phyloP scores from a whole-genome alignment of 2,113 vertebrate genomes.

The Petrocephalus zakoni region DNA sequence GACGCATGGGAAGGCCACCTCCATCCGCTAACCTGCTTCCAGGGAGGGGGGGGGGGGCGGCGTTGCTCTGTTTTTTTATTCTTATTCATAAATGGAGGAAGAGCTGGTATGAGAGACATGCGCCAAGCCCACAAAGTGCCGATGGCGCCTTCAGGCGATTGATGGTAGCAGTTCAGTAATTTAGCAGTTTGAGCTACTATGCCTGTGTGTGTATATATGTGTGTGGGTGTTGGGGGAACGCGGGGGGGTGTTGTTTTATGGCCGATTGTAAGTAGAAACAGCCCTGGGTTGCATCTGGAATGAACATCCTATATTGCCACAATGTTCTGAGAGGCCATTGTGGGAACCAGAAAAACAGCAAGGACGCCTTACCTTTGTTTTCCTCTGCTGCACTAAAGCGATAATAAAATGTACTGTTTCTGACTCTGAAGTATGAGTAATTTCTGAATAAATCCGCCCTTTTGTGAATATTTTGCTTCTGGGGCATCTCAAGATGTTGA shows the following conservation, averaged over 20 bases:
- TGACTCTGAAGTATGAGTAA: constrained; percentile 20
- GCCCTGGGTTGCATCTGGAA: constrained; percentile 20
- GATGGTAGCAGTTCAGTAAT: constrained; percentile 16
- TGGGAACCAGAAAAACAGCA: neutral
- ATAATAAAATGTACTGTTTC: constrained; percentile 23
- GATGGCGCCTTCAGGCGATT: constrained; percentile 12
- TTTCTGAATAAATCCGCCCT: constrained; percentile 24
- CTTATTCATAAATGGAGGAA: neutral
- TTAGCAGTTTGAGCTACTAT: constrained; percentile 1
- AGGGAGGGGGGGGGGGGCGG: neutral
- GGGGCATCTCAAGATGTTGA: constrained; percentile 26
- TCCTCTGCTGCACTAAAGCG: constrained; percentile 9
- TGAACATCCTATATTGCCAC: neutral
- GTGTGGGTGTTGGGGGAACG: neutral
- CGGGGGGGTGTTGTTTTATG: neutral
- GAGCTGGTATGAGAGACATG: neutral
- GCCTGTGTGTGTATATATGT: neutral
- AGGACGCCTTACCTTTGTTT: neutral
- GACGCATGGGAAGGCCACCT: neutral
- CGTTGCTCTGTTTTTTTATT: neutral
- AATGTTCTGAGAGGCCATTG: neutral
- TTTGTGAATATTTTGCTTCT: constrained; percentile 25
- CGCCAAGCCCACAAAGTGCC: neutral
- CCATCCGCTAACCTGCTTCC: neutral
- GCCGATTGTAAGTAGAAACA: constrained; percentile 5